A percentile compares a stretch with the other conserved stretches of the same genome.
These are phyloP conservation scores for Venusia cambrica DNA, from an alignment of 2,888 invertebrate species.

Conservation along the genomic window DNA sequence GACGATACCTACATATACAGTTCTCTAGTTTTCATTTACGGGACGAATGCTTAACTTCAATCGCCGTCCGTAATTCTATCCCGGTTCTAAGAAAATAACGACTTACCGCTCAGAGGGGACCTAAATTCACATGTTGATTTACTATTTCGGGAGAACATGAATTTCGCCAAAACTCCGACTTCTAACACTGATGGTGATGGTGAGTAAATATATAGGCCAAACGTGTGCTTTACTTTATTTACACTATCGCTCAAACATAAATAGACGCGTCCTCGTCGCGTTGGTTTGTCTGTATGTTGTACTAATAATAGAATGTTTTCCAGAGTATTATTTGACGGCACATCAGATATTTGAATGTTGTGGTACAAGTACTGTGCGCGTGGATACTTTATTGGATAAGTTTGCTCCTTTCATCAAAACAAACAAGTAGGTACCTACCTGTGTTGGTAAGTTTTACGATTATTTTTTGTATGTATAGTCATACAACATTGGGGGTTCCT, in stretches of 20 bases:
- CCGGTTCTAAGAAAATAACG: too few relatives aligned
- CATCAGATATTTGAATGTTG: conserved; percentile 70
- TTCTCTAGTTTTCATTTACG: too few relatives aligned
- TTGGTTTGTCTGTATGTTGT: conserved; percentile 50
- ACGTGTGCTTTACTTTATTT: too few relatives aligned
- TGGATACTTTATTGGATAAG: conserved; percentile 67
- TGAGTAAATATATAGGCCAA: conserved; percentile 42
- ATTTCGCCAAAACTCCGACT: conserved; percentile 54
- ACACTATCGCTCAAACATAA: conserved; percentile 42
- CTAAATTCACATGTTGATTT: too few relatives aligned
- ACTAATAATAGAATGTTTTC: conserved; percentile 50
- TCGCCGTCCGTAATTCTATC: too few relatives aligned
- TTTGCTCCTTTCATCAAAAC: conserved; percentile 68
- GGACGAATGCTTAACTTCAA: too few relatives aligned
- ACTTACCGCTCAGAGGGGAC: too few relatives aligned
- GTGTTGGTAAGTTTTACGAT: conserved; percentile 1
- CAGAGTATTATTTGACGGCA: conserved; percentile 70
- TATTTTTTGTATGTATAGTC: too few relatives aligned
- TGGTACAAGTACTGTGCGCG: conserved; percentile 57
- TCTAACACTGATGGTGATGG: conserved; percentile 64
- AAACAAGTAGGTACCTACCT: conserved; percentile 57
- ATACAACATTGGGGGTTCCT: too few relatives aligned
- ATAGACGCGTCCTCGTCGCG: too few relatives aligned
- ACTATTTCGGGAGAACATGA: conserved; percentile 53
- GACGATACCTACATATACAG: too few relatives aligned